Evolutionary conservation across 1,140 invertebrate species (phyloP).

Genomic region (Pararge aegeria): DNA sequence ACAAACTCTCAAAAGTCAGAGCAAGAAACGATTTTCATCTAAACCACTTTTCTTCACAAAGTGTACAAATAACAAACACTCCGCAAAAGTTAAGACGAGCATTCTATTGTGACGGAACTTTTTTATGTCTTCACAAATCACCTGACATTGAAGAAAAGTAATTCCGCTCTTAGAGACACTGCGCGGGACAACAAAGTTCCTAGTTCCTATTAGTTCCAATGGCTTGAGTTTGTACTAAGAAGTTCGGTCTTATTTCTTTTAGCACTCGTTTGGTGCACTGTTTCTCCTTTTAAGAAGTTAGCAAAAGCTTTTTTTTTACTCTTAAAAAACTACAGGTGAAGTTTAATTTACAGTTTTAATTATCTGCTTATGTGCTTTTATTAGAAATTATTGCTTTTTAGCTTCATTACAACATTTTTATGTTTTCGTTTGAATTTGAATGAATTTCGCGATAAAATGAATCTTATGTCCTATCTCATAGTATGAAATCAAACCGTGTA

Average conservation of each 20-base stretch:
- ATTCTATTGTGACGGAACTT: not conserved
- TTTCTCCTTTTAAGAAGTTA: too few relatives aligned
- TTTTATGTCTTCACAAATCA: not conserved
- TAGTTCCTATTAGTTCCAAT: slow-evolving; percentile 17
- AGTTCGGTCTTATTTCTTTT: slow-evolving; percentile 6
- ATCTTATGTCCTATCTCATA: too few relatives aligned
- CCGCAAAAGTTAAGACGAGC: not conserved
- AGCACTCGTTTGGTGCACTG: not conserved
- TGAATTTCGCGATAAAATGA: too few relatives aligned
- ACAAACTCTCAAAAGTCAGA: not conserved
- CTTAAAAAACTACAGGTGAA: too few relatives aligned
- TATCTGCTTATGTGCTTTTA: too few relatives aligned
- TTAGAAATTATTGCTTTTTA: too few relatives aligned
- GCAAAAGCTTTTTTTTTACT: too few relatives aligned
- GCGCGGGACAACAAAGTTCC: not conserved
- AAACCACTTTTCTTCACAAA: not conserved
- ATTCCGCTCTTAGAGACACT: slow-evolving; percentile 9
- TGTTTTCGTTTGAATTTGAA: too few relatives aligned
- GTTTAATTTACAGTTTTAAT: too few relatives aligned
- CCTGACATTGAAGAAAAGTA: slow-evolving; percentile 8
- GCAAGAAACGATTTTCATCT: not conserved
- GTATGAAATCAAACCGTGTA: too few relatives aligned
- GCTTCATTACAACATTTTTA: too few relatives aligned
- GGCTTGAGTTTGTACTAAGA: slow-evolving; percentile 14
- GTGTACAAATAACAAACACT: not conserved